Conservation (phyloP, 2,113 vertebrate genomes). For the Percina caprodes region DNA sequence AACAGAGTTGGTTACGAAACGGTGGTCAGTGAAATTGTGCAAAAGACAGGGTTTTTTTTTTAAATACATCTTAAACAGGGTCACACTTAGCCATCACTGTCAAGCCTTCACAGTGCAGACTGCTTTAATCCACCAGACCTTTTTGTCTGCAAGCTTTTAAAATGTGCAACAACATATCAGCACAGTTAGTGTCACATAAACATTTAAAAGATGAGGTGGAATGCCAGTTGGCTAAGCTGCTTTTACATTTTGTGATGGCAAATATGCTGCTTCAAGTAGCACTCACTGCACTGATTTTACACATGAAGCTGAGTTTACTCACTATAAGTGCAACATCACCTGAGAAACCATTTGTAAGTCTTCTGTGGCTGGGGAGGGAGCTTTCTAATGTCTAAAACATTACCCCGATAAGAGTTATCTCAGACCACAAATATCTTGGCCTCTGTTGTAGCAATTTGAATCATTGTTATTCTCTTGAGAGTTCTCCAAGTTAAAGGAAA, state of each 20-base stretch:
- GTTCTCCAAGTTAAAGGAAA: neutral
- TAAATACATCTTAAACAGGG: neutral
- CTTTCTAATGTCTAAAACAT: neutral
- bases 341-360: neutral
- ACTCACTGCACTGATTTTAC: neutral
- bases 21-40: neutral
- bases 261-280: neutral
- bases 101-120: neutral
- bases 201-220: slow-evolving; percentile 11
- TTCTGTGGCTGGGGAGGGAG: neutral
- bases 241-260: slow-evolving; percentile 1
- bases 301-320: slow-evolving; percentile 2
- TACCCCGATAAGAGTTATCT: neutral
- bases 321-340: neutral
- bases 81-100: neutral
- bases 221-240: slow-evolving; percentile 6
- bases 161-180: slow-evolving; percentile 21
- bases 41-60: neutral
- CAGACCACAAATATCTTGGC: neutral
- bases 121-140: neutral
- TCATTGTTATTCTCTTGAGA: neutral
- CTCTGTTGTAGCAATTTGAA: neutral
- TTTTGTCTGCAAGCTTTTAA: slow-evolving; percentile 8
- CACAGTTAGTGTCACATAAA: slow-evolving; percentile 38
- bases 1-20: neutral